Conservation (phyloP, 2,888 invertebrate genomes). For the Mycalesis mineus region DNA sequence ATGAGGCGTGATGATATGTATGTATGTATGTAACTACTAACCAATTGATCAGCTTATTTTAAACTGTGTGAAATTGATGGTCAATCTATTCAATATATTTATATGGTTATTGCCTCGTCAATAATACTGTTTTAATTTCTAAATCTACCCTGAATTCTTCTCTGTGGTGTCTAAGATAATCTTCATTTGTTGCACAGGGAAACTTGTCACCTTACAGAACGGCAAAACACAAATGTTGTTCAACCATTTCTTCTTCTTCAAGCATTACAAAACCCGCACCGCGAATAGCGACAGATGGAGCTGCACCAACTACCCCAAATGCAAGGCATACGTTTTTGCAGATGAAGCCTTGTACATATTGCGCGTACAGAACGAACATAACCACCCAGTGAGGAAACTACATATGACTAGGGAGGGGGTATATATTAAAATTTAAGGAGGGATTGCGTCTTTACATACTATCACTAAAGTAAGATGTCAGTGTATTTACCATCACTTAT, state of each 20-base stretch:
- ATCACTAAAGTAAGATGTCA: too few species aligned
- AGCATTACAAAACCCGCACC: slow-evolving; percentile 26
- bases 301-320: slow-evolving; percentile 35
- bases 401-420: slow-evolving; percentile 27
- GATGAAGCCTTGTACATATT: slow-evolving; percentile 18
- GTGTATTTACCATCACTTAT: too few species aligned
- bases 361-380: slow-evolving; percentile 20
- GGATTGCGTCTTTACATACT: too few species aligned
- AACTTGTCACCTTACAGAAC: slow-evolving; percentile 11
- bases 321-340: slow-evolving; percentile 31
- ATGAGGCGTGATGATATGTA: too few species aligned
- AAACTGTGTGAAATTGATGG: too few species aligned
- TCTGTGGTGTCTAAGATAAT: neutral
- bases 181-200: slow-evolving; percentile 6
- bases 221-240: slow-evolving; percentile 31
- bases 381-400: slow-evolving; percentile 28
- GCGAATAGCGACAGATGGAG: slow-evolving; percentile 29
- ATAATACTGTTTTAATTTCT: too few species aligned
- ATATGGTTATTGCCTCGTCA: too few species aligned
- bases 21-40: too few species aligned
- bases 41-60: too few species aligned
- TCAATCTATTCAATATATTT: too few species aligned
- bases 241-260: slow-evolving; percentile 35
- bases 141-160: neutral
- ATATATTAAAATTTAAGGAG: slow-evolving; percentile 25